Conservation (phyloP, 1,140 invertebrate species). For the Sycobia sp. region DNA sequence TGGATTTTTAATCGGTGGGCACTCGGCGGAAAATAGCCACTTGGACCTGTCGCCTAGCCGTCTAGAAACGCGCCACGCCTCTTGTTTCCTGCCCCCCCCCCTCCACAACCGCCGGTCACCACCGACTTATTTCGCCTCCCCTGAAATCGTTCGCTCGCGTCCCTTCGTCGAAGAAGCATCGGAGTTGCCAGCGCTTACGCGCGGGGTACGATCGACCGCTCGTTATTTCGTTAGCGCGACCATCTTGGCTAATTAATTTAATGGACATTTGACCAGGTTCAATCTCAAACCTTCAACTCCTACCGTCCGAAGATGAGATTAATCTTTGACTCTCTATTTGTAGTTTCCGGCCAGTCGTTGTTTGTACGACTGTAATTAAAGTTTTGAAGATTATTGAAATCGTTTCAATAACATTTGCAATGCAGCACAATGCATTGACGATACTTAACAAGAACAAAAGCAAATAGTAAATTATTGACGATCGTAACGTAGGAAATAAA, state of each 20-base stretch:
- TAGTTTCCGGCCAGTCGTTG: too few species aligned
- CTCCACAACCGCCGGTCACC: neutral
- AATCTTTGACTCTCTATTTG: too few species aligned
- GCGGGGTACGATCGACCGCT: conserved; percentile 15
- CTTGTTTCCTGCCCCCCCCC: conserved; percentile 39
- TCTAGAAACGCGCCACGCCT: conserved; percentile 52
- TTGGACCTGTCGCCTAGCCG: conserved; percentile 48
- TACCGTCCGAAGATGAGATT: too few species aligned
- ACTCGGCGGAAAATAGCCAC: conserved; percentile 62
- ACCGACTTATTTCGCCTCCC: neutral
- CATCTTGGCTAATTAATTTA: conserved; percentile 30
- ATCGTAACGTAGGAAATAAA: too few species aligned
- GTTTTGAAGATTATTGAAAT: too few species aligned
- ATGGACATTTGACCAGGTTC: conserved; percentile 22
- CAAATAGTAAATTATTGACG: too few species aligned
- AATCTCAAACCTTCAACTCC: too few species aligned
- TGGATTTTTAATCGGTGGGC: conserved; percentile 62
- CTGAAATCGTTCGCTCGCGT: too few species aligned
- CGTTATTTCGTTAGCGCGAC: conserved; percentile 27
- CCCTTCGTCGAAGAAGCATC: conserved; percentile 16
- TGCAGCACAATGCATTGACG: too few species aligned
- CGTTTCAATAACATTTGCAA: too few species aligned
- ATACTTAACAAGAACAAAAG: too few species aligned
- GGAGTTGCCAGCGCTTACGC: neutral
- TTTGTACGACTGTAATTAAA: too few species aligned